These are phyloP conservation scores for Rattus norvegicus DNA, from an alignment of 2,113 vertebrate genomes.

Conservation along the genomic window GRCr8 NC_086027.1:105452501-105453000, in stretches of 20 bases:
- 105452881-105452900: background rate
- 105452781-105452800: background rate
- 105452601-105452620: background rate
- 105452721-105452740: background rate
- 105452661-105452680: background rate
- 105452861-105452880: background rate
- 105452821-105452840: background rate
- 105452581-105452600: background rate
- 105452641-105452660: background rate
- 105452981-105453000: fast-evolving
- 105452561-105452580: background rate
- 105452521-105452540: background rate
- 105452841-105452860: background rate
- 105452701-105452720: slow-evolving; percentile 5
- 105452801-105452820: background rate
- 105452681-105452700: background rate
- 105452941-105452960: background rate
- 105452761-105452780: background rate
- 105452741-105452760: fast-evolving
- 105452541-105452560: background rate
- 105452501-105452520: background rate
- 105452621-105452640: background rate
- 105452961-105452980: background rate
- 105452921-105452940: background rate
- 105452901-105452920: background rate